phyloP scores from a whole-genome alignment of 35 echinoderm and acorn worm species.

The Hemicentrotus pulcherrimus region DNA sequence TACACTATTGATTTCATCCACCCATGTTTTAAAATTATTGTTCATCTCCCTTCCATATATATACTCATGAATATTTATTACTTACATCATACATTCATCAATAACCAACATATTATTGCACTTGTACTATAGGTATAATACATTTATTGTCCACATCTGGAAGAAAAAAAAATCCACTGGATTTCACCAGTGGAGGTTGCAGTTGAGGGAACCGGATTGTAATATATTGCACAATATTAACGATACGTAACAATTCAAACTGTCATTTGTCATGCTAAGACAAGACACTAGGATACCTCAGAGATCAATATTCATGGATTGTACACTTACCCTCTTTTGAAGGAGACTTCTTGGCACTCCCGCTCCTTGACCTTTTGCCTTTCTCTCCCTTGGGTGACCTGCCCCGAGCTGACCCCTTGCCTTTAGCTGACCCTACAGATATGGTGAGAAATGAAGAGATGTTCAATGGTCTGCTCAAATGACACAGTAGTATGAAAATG shows the following conservation, averaged over 20 bases:
- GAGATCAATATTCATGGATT: not conserved
- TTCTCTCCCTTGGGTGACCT: conserved; percentile 68
- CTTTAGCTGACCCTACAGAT: conserved; percentile 71
- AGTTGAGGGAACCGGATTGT: too few species aligned
- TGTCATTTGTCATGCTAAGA: too few species aligned
- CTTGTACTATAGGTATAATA: too few species aligned
- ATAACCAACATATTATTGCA: not conserved
- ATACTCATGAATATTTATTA: not conserved
- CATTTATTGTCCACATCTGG: too few species aligned
- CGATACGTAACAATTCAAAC: too few species aligned
- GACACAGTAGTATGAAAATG: too few species aligned
- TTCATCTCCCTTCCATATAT: not conserved
- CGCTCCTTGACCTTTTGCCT: conserved; percentile 70
- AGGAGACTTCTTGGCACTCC: conserved; percentile 83
- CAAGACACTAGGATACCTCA: not conserved
- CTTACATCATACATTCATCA: not conserved
- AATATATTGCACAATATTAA: too few species aligned
- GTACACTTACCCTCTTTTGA: not conserved
- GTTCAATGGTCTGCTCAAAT: too few species aligned
- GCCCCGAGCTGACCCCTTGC: conserved; percentile 53
- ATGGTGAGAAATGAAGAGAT: not conserved
- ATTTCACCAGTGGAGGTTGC: too few species aligned
- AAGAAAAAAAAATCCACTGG: too few species aligned
- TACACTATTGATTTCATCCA: too few species aligned
- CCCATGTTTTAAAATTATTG: too few species aligned